Base-by-base conservation (phyloP, 2,797 vertebrate species). In the Amblyopsis hoosieri region DNA sequence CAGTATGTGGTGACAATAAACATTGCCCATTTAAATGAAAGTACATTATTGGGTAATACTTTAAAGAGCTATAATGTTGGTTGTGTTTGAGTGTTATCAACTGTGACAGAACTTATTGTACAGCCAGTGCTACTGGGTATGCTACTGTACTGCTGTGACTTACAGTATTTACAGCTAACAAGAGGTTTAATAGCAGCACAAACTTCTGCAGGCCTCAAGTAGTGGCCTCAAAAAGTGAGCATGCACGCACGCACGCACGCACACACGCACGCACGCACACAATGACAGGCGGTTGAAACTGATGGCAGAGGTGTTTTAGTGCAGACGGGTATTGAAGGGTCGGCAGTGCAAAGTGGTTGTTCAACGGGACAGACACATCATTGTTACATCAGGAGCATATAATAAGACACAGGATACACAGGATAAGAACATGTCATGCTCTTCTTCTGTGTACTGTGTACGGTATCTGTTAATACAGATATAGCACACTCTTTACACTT, bases 161-260 rank as follows among this genome's bases (percentile, higher is more conserved):
- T 29, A 23, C 17, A 62, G 53, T 71, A 59, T 61, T 66, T 31
- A 60, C 17, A 57, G 55, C 81, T 67, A 81, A 69, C 57, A 57
- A 45, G 58, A 67, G 49, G 65, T 57, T 72, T 19, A 47, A 59
- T 4, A 54, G 37, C 47, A 12, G 52, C 49, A 2, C 1, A 17
- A 48, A 49, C 51, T 64, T 33, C 37, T 65, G 52, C 56, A 42
- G 4, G 10, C 52, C 19, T 69, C 13, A 29, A 14, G 45, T 19
- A 19, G 1, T 19, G 19, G 19, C 19, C 19, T 47, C 4, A 19
- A 17, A 13, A 56, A 13, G 33, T 5, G 14, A 29, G 10, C 33
- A 17, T 3, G 14, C n/a, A 11, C n/a, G 4, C 42, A 12, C 2
- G 17, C 45, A 29, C 14, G 59, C 62, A 66, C 55, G 45, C 54